A percentile compares a stretch with the other conserved stretches of the same genome.
These are phyloP conservation scores for Muscicapa striata DNA, from an alignment of 2,797 vertebrate genomes.

Conservation along the genomic window DNA sequence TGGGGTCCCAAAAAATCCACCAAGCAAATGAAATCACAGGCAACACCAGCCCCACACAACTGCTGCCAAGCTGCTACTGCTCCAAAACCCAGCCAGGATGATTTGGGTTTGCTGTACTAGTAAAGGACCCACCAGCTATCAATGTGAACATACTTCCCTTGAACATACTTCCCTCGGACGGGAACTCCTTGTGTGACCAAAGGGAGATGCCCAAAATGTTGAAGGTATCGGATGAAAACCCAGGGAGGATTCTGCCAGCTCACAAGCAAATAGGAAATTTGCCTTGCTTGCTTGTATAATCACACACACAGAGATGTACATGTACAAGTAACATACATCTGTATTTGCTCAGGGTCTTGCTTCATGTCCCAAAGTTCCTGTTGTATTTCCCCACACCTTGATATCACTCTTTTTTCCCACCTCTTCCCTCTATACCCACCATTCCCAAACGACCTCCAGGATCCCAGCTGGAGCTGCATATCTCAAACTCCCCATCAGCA, in stretches of 20 bases:
- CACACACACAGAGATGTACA: neutral
- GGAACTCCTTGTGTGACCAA: neutral
- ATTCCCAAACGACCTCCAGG: neutral
- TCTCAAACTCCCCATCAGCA: neutral
- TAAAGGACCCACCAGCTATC: neutral
- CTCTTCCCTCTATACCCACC: neutral
- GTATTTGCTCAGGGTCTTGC: neutral
- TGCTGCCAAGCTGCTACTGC: rapidly evolving
- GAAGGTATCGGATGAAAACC: neutral
- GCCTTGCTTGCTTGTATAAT: rapidly evolving
- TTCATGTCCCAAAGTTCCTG: neutral
- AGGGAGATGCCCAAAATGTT: neutral
- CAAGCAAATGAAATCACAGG: neutral
- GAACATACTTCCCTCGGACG: rapidly evolving
- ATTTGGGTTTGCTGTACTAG: neutral
- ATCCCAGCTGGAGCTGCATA: neutral
- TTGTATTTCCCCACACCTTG: neutral
- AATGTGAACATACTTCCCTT: rapidly evolving
- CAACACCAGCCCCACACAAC: neutral
- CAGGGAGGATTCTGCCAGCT: neutral
- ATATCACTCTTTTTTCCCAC: rapidly evolving
- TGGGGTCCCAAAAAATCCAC: neutral
- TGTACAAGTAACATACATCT: rapidly evolving
- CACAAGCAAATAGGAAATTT: neutral
- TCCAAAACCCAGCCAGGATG: neutral